phyloP scores from a whole-genome alignment of 2,113 vertebrate species.

The Leptosomus discolor region DNA sequence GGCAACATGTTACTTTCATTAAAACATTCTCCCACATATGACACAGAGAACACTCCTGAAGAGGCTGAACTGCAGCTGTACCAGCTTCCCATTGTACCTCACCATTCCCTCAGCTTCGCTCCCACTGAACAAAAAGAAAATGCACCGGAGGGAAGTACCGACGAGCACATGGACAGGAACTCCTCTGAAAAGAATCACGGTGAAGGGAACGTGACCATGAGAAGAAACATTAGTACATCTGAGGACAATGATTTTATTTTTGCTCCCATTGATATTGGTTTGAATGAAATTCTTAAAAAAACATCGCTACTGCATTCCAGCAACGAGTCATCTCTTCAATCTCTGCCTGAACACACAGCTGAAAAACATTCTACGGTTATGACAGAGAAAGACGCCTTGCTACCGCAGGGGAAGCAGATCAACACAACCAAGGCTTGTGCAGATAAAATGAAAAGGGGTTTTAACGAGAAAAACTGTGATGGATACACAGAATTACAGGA shows the following conservation, averaged over 20 bases:
- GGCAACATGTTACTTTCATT: rapidly evolving
- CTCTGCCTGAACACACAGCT: neutral
- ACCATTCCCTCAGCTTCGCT: neutral
- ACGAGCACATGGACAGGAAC: neutral
- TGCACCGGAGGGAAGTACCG: neutral
- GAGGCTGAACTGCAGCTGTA: neutral
- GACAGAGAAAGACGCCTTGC: neutral
- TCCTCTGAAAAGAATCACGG: neutral
- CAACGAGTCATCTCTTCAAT: neutral
- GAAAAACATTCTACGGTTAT: neutral
- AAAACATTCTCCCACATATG: neutral
- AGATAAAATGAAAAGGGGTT: neutral
- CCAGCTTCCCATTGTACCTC: neutral
- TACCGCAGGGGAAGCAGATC: neutral
- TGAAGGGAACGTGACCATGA: neutral
- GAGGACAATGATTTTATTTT: neutral
- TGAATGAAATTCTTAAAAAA: neutral
- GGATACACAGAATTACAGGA: neutral
- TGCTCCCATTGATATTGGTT: neutral
- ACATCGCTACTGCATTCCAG: neutral
- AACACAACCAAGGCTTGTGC: neutral
- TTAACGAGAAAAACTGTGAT: neutral
- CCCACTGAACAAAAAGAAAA: neutral
- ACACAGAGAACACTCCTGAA: neutral
- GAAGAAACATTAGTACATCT: neutral